These are phyloP conservation scores for Dolichotis patagonum DNA, from an alignment of 2,113 vertebrate genomes.

Conservation along the genomic window DNA sequence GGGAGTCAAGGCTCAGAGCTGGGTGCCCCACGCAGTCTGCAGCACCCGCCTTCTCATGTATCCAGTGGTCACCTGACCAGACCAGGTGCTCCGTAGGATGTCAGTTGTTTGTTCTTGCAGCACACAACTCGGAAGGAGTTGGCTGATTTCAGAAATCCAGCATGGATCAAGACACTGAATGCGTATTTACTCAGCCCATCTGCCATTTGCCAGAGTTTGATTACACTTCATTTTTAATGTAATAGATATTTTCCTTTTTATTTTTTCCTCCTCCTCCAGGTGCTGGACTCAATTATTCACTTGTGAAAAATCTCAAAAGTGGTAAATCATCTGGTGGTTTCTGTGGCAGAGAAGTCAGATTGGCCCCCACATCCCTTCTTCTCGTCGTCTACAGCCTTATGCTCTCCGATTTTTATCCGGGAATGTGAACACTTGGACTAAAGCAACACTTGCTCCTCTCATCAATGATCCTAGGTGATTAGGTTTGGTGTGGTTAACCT, in stretches of 20 bases:
- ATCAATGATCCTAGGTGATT: not conserved
- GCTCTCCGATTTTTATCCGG: not conserved
- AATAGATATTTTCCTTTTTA: constrained; percentile 23
- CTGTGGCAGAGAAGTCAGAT: not conserved
- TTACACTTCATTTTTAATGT: not conserved
- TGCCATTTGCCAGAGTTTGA: constrained; percentile 9
- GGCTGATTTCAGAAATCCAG: constrained; percentile 63
- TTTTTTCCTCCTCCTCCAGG: not conserved
- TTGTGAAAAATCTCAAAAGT: not conserved
- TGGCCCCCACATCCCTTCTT: not conserved
- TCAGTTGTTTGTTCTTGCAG: constrained; percentile 17
- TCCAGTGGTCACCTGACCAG: not conserved
- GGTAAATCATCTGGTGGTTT: not conserved
- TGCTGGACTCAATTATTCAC: not conserved
- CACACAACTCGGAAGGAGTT: constrained; percentile 4
- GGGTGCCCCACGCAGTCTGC: not conserved
- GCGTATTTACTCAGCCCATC: constrained; percentile 40
- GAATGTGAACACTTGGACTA: not conserved
- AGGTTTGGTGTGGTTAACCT: not conserved
- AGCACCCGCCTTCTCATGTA: not conserved
- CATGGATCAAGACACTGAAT: not conserved
- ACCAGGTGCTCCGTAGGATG: not conserved
- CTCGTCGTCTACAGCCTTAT: not conserved
- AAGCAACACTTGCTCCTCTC: not conserved
- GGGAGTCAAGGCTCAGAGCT: not conserved